Evolutionary conservation across 1,140 invertebrate species (phyloP).

Genomic region (Saccostrea cuccullata): DNA sequence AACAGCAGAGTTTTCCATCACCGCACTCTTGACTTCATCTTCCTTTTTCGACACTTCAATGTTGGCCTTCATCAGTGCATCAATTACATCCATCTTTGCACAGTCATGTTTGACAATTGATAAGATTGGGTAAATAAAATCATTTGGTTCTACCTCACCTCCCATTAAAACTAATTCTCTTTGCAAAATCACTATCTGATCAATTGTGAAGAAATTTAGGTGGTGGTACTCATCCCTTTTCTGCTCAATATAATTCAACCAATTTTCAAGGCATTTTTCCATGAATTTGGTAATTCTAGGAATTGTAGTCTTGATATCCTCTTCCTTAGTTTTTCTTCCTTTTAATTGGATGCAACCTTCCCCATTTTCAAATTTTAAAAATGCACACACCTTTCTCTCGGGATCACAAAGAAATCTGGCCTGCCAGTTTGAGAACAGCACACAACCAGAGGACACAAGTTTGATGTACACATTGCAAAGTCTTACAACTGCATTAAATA

Average conservation of each 20-base stretch:
- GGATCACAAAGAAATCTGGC: slow-evolving; percentile 64
- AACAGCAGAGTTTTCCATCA: slow-evolving; percentile 34
- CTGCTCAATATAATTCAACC: slow-evolving; percentile 64
- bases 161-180: slow-evolving; percentile 62
- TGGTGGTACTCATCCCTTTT: slow-evolving; percentile 63
- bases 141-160: slow-evolving; percentile 43
- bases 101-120: slow-evolving; percentile 59
- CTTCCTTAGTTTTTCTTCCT: slow-evolving; percentile 50
- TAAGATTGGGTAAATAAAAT: slow-evolving; percentile 62
- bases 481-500: slow-evolving; percentile 68
- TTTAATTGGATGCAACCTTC: slow-evolving; percentile 44
- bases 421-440: slow-evolving; percentile 70
- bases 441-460: slow-evolving; percentile 65
- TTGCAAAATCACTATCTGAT: slow-evolving; percentile 70
- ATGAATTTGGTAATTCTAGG: slow-evolving; percentile 65
- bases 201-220: slow-evolving; percentile 71
- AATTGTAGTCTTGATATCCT: slow-evolving; percentile 58
- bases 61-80: slow-evolving; percentile 60
- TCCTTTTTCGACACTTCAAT: slow-evolving; percentile 51
- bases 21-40: slow-evolving; percentile 39
- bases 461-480: slow-evolving; percentile 68
- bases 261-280: slow-evolving; percentile 66
- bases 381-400: slow-evolving; percentile 49
- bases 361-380: slow-evolving; percentile 62
- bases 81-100: slow-evolving; percentile 57